phyloP scores from a whole-genome alignment of 2,113 vertebrate genomes.

The Astur gentilis region DNA sequence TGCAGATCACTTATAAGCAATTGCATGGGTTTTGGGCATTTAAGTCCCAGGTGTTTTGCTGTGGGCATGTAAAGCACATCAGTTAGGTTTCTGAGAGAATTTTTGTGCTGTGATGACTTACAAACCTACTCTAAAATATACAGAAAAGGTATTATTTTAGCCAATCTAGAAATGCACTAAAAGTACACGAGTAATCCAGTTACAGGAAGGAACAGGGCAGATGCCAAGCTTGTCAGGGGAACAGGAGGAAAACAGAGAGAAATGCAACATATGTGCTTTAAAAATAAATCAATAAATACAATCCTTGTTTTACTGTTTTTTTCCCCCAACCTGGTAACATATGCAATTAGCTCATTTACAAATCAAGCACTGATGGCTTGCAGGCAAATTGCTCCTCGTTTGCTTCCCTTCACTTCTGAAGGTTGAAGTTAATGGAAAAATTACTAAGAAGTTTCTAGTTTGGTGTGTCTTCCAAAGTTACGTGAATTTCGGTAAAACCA shows the following conservation, averaged over 20 bases:
- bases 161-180: background rate
- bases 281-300: conserved; percentile 46
- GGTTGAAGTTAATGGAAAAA: conserved; percentile 25
- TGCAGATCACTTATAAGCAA: background rate
- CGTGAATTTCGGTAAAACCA: background rate
- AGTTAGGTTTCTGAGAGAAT: background rate
- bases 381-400: background rate
- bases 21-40: background rate
- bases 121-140: background rate
- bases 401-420: background rate
- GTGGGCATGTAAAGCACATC: background rate
- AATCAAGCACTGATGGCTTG: background rate
- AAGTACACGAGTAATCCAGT: conserved; percentile 20
- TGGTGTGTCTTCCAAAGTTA: background rate
- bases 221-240: conserved; percentile 21
- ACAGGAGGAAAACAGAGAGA: conserved; percentile 6
- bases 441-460: background rate
- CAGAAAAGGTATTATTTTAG: conserved; percentile 11
- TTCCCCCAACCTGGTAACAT: background rate
- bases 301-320: conserved; percentile 5
- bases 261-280: background rate
- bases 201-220: conserved; percentile 33
- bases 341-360: conserved; percentile 8
- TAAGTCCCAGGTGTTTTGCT: background rate
- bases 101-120: background rate